A percentile compares a stretch with the other conserved stretches of the same genome.
Evolutionary conservation across 2,888 invertebrate species (phyloP).

Genomic region (Scrobipalpa atriplicella): DNA sequence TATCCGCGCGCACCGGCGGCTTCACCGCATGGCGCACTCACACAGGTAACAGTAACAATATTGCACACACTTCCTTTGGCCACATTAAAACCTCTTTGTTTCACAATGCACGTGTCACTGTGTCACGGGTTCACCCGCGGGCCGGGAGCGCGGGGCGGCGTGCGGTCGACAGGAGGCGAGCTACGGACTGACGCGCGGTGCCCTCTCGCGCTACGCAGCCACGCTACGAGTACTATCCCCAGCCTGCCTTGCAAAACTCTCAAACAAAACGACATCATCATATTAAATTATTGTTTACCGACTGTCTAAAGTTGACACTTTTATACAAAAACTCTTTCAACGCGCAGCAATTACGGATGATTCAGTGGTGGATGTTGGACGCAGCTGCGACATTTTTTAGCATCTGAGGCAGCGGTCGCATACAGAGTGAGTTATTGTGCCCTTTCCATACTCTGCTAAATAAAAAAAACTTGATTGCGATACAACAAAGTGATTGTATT

Average conservation of each 20-base stretch:
- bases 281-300: neutral
- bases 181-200: constrained; percentile 74
- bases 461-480: neutral
- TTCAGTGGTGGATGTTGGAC: constrained; percentile 1
- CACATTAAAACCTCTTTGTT: constrained; percentile 40
- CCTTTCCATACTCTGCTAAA: neutral
- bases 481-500: no score
- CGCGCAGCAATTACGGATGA: constrained; percentile 14
- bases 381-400: constrained; percentile 3
- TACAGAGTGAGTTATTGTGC: neutral
- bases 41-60: constrained; percentile 35
- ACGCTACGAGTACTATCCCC: constrained; percentile 56
- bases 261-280: constrained; percentile 37
- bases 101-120: constrained; percentile 51
- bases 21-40: constrained; percentile 76
- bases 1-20: constrained; percentile 77
- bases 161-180: constrained; percentile 64
- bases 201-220: constrained; percentile 59
- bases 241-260: constrained; percentile 52
- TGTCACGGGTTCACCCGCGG: constrained; percentile 43
- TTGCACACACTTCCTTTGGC: constrained; percentile 38
- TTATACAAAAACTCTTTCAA: constrained; percentile 19
- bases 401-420: constrained; percentile 7
- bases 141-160: constrained; percentile 51
- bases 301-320: neutral